These are phyloP conservation scores for Glaucopsyche alexis DNA, from an alignment of 2,888 invertebrate species.

Conservation along the genomic window DNA sequence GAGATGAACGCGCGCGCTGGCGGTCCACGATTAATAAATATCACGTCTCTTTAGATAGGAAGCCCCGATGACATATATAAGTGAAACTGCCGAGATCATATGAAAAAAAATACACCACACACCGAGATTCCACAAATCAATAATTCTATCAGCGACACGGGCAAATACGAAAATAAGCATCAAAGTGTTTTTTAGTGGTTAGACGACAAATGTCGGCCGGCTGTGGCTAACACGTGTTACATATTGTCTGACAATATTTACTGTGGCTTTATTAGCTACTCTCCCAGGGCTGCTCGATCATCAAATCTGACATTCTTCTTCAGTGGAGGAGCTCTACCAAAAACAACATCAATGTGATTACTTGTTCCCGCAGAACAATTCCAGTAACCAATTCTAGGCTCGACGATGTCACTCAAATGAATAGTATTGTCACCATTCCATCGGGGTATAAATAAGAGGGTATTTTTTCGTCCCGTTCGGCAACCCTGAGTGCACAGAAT, in stretches of 20 bases:
- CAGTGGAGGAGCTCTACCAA: background rate
- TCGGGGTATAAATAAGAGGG: conserved; percentile 39
- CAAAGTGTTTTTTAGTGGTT: conserved; percentile 76
- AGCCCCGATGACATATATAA: conserved; percentile 74
- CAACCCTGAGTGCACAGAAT: conserved; percentile 23
- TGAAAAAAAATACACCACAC: conserved; percentile 67
- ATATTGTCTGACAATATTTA: conserved; percentile 77
- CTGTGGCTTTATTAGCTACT: conserved; percentile 69
- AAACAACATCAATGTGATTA: background rate
- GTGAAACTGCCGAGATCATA: conserved; percentile 60
- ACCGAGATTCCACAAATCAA: conserved; percentile 72
- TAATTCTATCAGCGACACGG: conserved; percentile 71
- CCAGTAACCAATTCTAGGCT: background rate
- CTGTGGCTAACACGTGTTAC: conserved; percentile 74
- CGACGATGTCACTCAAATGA: background rate
- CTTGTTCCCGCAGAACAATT: background rate
- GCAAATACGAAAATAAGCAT: conserved; percentile 78
- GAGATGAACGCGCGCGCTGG: conserved; percentile 42
- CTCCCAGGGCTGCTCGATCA: conserved; percentile 34
- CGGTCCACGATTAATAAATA: conserved; percentile 55
- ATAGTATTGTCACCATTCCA: background rate
- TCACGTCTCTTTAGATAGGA: conserved; percentile 68
- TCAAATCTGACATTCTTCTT: background rate
- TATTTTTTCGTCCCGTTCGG: conserved; percentile 34
- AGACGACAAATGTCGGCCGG: conserved; percentile 73